Base-by-base conservation (phyloP, 2,888 invertebrate genomes). In the Macrosoma leucophasiata region DNA sequence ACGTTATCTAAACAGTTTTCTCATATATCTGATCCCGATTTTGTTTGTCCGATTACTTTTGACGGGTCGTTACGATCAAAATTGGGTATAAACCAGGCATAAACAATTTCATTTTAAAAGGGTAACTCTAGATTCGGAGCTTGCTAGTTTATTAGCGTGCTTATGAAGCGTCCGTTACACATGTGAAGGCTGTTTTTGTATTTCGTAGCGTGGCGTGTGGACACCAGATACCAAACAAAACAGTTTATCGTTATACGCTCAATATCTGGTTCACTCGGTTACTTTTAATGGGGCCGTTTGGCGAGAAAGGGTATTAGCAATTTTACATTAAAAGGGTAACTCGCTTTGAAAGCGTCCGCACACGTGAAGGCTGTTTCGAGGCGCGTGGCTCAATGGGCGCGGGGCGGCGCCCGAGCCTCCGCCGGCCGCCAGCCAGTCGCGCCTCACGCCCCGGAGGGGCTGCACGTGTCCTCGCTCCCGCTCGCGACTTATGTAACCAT, bases 401-500 rank as follows among this genome's bases (percentile, higher is more conserved):
- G 78, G 75, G 77, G 77, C 76, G 78, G 75, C 76, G 70, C 72
- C 72, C 70, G 69, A 64, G 55, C 51, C 55, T 49, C 57, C 58
- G 46, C 33, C 30, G 34, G 26, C 36, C 11, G 25, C 9, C 26
- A n/a, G 21, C 44, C 49, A 60, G 84, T 84, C 81, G 79, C 78
- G 75, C 64, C 64, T 62, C 69, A 61, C 69, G 73, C 81, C 81
- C 76, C 75, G 53, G 48, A 63, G 75, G 79, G 82, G 81, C 70
- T 52, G 60, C 71, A 77, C 81, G 81, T 78, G 68, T 75, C 67
- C 63, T 65, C 68, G 64, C 55, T 64, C 63, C 69, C 69, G 59
- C 61, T 59, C 69, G 70, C 70, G 76, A 69, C 82, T 84, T 84
- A 84, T 78, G 64, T 84, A 84, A 84, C 70, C 74, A 78, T 71